Base-by-base conservation (phyloP, 2,113 vertebrate genomes). In the Trematocara macrostoma region DNA sequence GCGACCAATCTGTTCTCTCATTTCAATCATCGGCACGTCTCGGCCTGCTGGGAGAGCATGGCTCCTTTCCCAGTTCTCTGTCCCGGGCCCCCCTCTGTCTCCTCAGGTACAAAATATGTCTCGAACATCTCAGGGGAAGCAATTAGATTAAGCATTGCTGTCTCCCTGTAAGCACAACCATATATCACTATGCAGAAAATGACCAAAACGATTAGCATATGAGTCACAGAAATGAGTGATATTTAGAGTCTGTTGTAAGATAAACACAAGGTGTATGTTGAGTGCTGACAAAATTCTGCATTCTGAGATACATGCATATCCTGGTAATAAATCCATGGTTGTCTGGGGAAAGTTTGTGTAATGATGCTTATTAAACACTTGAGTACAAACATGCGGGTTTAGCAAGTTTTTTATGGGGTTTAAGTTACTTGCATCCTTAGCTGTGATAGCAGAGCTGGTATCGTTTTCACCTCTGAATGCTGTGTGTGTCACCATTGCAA, bases 111-210 rank as follows among this genome's bases (percentile, higher is more conserved):
- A 88, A 79, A 59, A 67, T 59, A 87, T 87, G 87, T 84, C 81
- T 61, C 52, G 20, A 84, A 89, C 86, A 85, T 88, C 92, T 91
- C 91, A 35, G 55, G 86, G 89, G 92, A 91, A 59, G 81, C 71
- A 74, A 87, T 95, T 92, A 89, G 79, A 89, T 84, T 85, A 47
- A 79, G 86, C 81, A 47, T 69, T 16, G 71, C 87, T 59, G 78
- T 79, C 86, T 91, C 57, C 53, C 64, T 51, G 56, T 38, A 79
- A 88, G 56, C 57, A 45, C 42, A 38, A 31, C 53, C 69, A 89
- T 94, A 86, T 47, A 89, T 93, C 86, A 92, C 18, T 3, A 15
- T 67, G n/a, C 18, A 5, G 23, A 81, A 3, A 29, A 31, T 64
- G 83, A 82, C 78, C 90, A 38, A 35, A 52, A 84, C 12, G n/a